A percentile compares a stretch with the other conserved stretches of the same genome.
Evolutionary conservation across 2,797 vertebrate genomes (phyloP).

Genomic region (Strix occidentalis): DNA sequence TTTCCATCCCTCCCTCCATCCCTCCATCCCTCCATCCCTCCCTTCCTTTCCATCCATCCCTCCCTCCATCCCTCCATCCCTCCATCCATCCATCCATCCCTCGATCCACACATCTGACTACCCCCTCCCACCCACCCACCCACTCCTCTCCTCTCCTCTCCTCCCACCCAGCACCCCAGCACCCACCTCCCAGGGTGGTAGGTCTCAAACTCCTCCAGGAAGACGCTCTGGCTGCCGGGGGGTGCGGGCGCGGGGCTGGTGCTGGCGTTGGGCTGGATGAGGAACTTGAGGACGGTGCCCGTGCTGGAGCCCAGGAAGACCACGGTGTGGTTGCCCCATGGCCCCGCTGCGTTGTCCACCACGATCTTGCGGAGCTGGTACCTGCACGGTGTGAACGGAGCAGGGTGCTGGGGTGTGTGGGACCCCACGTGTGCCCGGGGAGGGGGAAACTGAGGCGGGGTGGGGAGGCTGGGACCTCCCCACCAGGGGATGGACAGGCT

Average conservation of each 20-base stretch:
- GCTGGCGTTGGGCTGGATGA: constrained; percentile 85
- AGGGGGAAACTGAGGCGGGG: not conserved
- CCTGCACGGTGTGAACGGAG: constrained; percentile 60
- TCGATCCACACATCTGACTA: not conserved
- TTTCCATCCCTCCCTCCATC: not conserved
- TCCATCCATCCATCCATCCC: fast-evolving
- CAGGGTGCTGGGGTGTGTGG: fast-evolving
- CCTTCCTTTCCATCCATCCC: not conserved
- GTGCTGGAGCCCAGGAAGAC: constrained; percentile 91
- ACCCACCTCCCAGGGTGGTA: constrained; percentile 89
- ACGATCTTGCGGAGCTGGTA: constrained; percentile 92
- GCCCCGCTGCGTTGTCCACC: constrained; percentile 88
- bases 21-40: fast-evolving
- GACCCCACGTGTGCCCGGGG: not conserved
- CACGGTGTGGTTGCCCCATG: constrained; percentile 88
- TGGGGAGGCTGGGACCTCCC: not conserved
- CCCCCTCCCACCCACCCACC: too few species aligned
- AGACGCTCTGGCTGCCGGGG: constrained; percentile 73
- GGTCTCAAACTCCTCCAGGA: constrained; percentile 94
- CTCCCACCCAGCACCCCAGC: not conserved
- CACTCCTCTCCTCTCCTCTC: not conserved
- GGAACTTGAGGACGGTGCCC: constrained; percentile 93
- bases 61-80: too few species aligned
- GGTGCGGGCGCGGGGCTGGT: constrained; percentile 64
- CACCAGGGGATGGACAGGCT: too few species aligned